These are phyloP conservation scores for Euura saliciscinereae DNA, from an alignment of 1,140 invertebrate species.

Conservation along the genomic window DNA sequence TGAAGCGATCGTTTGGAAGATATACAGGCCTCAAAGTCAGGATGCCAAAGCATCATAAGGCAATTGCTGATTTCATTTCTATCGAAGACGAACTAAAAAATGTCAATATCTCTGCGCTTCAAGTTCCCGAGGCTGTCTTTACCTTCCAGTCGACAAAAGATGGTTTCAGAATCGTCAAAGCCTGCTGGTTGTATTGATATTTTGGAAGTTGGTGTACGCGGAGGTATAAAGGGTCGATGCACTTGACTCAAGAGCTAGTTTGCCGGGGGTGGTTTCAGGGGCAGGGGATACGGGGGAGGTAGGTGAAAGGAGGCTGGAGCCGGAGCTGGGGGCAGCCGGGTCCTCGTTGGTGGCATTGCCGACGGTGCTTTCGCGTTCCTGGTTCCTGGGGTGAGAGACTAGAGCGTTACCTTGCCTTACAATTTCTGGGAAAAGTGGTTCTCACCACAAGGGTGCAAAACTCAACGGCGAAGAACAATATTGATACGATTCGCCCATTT, in stretches of 20 bases:
- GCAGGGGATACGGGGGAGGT: too few species aligned
- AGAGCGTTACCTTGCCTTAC: slow-evolving; percentile 4
- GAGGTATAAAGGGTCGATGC: neutral
- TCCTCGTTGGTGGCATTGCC: neutral
- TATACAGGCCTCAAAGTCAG: too few species aligned
- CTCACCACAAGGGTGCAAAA: neutral
- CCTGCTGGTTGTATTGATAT: neutral
- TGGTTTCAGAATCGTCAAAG: neutral
- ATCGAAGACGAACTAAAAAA: too few species aligned
- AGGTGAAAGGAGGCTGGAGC: too few species aligned
- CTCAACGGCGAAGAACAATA: neutral
- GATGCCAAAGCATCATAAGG: too few species aligned
- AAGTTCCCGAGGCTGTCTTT: too few species aligned
- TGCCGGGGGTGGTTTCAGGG: neutral
- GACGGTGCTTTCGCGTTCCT: neutral
- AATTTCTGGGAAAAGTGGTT: neutral
- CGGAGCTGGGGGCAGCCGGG: neutral
- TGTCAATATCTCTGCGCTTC: too few species aligned
- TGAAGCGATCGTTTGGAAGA: too few species aligned
- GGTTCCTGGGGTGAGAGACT: neutral
- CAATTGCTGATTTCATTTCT: too few species aligned
- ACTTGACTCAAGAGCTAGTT: slow-evolving; percentile 3
- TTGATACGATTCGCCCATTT: neutral
- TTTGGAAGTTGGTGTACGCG: neutral
- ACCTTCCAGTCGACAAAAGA: too few species aligned